A percentile compares a stretch with the other conserved stretches of the same genome.
phyloP scores from a whole-genome alignment of 35 echinoderm and acorn worm species.

The Apostichopus californicus region DNA sequence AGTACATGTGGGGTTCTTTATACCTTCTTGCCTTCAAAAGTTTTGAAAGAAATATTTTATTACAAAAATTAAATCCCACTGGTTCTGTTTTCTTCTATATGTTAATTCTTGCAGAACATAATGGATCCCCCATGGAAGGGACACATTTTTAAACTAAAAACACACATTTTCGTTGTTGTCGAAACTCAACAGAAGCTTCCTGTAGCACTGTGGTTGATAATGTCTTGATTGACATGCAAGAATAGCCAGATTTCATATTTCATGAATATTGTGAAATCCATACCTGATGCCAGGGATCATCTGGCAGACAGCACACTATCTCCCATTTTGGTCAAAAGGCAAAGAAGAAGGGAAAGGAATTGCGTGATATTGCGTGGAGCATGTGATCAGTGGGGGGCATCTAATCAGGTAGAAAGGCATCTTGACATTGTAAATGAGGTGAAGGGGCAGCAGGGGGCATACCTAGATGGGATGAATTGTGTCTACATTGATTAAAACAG shows the following conservation, averaged over 20 bases:
- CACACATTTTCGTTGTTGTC: not conserved
- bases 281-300: not conserved
- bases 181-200: no score
- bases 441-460: constrained; percentile 8
- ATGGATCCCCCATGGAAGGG: not conserved
- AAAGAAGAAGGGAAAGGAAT: not conserved
- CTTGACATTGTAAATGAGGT: constrained; percentile 44
- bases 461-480: not conserved
- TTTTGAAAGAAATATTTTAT: no score
- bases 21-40: no score
- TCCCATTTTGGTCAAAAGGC: not conserved
- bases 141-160: not conserved
- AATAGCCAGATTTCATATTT: not conserved
- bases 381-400: constrained; percentile 1
- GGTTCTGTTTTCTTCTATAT: no score
- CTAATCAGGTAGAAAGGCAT: constrained; percentile 9
- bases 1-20: no score
- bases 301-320: constrained; percentile 30
- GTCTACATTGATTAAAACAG: constrained; percentile 34
- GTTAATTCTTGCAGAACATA: not conserved
- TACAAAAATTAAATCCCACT: no score
- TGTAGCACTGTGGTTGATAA: not conserved
- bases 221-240: not conserved
- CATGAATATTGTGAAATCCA: not conserved
- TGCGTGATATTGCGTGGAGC: constrained; percentile 24